phyloP scores from a whole-genome alignment of 2,888 invertebrate species.

The Cantharis lateralis region DNA sequence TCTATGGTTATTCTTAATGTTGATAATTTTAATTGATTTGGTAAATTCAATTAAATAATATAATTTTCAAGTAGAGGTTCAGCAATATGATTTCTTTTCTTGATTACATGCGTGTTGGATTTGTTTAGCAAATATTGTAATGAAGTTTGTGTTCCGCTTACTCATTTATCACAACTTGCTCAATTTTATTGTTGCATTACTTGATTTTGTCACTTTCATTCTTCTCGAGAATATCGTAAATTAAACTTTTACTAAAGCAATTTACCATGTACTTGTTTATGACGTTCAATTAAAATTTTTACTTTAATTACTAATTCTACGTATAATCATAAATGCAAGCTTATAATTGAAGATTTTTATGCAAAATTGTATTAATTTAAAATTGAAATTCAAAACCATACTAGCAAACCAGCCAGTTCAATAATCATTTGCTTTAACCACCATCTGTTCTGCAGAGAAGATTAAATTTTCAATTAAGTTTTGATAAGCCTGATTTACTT shows the following conservation, averaged over 20 bases:
- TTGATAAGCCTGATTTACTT: neutral
- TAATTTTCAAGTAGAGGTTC: neutral
- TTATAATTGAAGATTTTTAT: neutral
- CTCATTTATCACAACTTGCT: constrained; percentile 20
- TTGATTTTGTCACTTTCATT: constrained; percentile 26
- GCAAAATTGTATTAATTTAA: neutral
- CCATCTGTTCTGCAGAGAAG: neutral
- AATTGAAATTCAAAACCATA: neutral
- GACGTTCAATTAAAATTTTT: constrained; percentile 13
- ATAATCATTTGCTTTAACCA: neutral
- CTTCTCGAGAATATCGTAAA: constrained; percentile 7
- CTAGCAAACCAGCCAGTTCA: neutral
- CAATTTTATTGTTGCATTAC: constrained; percentile 21
- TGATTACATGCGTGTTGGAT: neutral
- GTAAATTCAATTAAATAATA: neutral
- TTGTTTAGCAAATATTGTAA: constrained; percentile 23
- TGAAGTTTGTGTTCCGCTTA: constrained; percentile 27
- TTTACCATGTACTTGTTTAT: constrained; percentile 26
- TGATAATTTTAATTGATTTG: neutral
- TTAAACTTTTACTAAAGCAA: constrained; percentile 22
- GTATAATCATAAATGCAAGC: neutral
- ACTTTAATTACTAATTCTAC: neutral
- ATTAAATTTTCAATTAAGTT: neutral
- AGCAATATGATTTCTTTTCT: neutral
- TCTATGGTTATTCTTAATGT: neutral